Evolutionary conservation across 2,797 vertebrate species (phyloP), one percentile per base, ranked within the genome.

Genomic region (Myripristis jacobus): DNA sequence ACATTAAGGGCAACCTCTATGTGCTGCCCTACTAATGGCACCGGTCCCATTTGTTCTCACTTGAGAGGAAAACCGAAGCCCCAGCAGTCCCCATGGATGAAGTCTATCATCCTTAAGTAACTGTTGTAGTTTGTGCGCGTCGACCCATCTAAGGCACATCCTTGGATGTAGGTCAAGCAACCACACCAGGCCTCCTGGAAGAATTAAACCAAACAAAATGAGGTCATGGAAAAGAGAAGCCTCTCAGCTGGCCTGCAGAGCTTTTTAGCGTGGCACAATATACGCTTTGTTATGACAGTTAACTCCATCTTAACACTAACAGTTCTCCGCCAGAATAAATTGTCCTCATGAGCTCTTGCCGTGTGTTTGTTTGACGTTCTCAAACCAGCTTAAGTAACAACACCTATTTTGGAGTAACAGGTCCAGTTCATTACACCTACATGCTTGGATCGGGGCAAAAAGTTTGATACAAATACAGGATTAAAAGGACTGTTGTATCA

Each of bases 201-300:
- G 81, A 86, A 50, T 79, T 82, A 48, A 89, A 85, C 83, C 86
- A 88, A 92, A 92, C 84, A 78, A 92, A 92, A 92, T 88, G 85
- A 92, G 91, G 88, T 92, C 86, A 91, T 87, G 91, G 91, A 93
- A 92, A 93, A 89, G 71, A 72, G 66, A 46, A 66, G 70, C 66
- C 77, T 82, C 84, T 89, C 82, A 66, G 80, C 84, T 90, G 87
- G 90, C 81, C 87, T 82, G 82, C 75, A 47, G 66, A 87, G 82
- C 76, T 89, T 90, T 92, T 93, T 89, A 90, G 74, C 79, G 83
- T 89, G 88, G 85, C 79, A 91, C 80, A 76, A 91, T 90, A 81
- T 88, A 89, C 43, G 77, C 75, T 84, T 80, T 92, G 92, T 92
- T 92, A 88, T 91, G 92, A 91, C 89, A 84, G 85, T 68, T 80